A percentile compares a stretch with the other conserved stretches of the same genome.
Evolutionary conservation across 2,113 vertebrate species (phyloP).

Genomic region (Limnothrissa miodon): DNA sequence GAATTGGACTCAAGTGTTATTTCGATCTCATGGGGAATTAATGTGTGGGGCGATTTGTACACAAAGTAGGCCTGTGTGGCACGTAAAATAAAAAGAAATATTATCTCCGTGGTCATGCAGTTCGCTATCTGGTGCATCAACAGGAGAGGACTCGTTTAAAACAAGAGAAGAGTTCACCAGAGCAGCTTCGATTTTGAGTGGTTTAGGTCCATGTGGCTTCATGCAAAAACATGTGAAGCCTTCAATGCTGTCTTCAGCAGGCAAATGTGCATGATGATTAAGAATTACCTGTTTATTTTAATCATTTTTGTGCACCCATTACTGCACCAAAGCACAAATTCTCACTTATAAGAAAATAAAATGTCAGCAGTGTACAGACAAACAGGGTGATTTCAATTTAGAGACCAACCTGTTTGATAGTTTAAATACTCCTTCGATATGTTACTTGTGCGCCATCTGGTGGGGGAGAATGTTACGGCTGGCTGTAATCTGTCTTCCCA

Average conservation of each 20-base stretch:
- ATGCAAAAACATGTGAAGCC: background rate
- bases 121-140: too few species aligned
- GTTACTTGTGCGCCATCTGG: slow-evolving; percentile 40
- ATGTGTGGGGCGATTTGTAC: background rate
- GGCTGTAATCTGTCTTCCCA: background rate
- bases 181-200: too few species aligned
- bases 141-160: too few species aligned
- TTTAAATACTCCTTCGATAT: background rate
- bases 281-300: background rate
- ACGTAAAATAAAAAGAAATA: too few species aligned
- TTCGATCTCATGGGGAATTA: background rate
- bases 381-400: background rate
- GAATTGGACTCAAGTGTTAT: background rate
- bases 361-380: background rate
- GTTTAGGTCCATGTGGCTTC: background rate
- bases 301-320: background rate
- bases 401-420: background rate
- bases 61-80: background rate
- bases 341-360: background rate
- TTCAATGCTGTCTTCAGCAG: background rate
- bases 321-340: background rate
- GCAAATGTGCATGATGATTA: background rate
- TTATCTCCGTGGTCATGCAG: too few species aligned
- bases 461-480: slow-evolving; percentile 24
- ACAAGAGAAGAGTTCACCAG: too few species aligned